Conservation (phyloP, 2,797 vertebrate species). For the Agapornis canus region DNA sequence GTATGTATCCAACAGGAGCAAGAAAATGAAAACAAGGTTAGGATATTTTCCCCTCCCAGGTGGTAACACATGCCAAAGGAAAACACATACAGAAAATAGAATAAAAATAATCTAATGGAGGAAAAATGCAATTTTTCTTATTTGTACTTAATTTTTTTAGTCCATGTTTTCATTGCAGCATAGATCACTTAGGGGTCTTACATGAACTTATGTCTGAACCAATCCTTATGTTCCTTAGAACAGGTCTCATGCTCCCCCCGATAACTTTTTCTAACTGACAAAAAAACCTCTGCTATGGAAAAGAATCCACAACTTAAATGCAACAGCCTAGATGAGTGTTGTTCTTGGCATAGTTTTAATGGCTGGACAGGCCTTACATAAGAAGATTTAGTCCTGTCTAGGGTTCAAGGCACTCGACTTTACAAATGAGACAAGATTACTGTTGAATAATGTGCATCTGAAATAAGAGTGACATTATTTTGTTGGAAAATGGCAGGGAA, state of each 20-base stretch:
- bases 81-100: background rate
- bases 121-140: background rate
- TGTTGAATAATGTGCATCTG: background rate
- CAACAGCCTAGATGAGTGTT: background rate
- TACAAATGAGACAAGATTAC: background rate
- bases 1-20: background rate
- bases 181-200: background rate
- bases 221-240: background rate
- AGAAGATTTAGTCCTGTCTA: background rate
- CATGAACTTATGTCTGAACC: background rate
- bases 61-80: background rate
- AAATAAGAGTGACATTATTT: background rate
- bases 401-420: background rate
- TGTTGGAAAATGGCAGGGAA: background rate
- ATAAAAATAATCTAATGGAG: background rate
- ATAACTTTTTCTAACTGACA: background rate
- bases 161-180: background rate
- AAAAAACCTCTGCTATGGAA: background rate
- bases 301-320: background rate
- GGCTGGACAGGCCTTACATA: background rate
- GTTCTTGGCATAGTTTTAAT: background rate
- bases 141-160: background rate
- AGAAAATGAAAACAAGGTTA: background rate
- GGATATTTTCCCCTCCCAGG: background rate
- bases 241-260: background rate